Percentiles rank a stretch among this genome's conserved stretches.
Conservation (phyloP, 2,113 vertebrate species). For the Equus quagga region DNA sequence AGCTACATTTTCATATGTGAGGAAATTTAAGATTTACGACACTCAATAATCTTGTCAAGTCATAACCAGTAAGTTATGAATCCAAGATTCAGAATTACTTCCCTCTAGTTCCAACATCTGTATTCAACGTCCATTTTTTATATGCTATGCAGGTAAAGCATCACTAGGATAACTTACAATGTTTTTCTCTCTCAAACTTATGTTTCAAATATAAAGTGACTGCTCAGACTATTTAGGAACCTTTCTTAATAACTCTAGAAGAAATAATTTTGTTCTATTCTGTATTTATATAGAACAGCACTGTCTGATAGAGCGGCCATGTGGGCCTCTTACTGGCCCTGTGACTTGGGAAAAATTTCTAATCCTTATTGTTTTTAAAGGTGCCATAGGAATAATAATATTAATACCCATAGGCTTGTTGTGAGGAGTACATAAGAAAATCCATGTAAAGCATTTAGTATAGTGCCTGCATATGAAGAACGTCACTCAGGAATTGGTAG, state of each 20-base stretch:
- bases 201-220: not conserved
- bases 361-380: not conserved
- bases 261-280: not conserved
- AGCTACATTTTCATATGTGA: not conserved
- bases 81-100: not conserved
- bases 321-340: not conserved
- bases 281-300: not conserved
- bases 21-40: not conserved
- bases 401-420: not conserved
- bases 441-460: not conserved
- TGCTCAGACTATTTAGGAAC: not conserved
- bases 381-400: not conserved
- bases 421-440: constrained; percentile 8
- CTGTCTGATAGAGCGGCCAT: not conserved
- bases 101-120: not conserved
- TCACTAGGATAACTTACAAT: not conserved
- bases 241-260: not conserved
- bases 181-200: not conserved
- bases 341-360: not conserved
- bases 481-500: not conserved
- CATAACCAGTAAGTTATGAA: not conserved
- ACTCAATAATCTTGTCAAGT: not conserved
- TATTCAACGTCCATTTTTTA: not conserved
- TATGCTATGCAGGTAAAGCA: not conserved
- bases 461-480: not conserved